These are phyloP conservation scores for Zaprionus davidi DNA, from an alignment of 1,140 invertebrate species.

Conservation along the genomic window DNA sequence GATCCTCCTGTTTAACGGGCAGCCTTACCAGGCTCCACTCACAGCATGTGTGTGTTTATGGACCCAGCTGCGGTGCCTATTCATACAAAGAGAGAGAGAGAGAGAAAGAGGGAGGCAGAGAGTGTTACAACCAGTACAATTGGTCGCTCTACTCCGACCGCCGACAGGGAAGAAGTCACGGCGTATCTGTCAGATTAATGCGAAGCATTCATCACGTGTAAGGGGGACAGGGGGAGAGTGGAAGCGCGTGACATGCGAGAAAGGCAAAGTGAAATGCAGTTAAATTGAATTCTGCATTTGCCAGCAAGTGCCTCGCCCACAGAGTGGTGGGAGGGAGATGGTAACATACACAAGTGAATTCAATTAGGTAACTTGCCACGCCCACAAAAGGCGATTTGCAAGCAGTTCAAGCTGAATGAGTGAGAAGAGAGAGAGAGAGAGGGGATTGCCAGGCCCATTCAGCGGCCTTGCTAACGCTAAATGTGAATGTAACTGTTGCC, in stretches of 20 bases:
- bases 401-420: conserved; percentile 1
- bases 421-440: neutral
- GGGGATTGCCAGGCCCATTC: neutral
- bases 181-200: conserved; percentile 59
- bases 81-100: neutral
- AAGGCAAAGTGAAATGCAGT: conserved; percentile 41
- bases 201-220: conserved; percentile 51
- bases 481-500: neutral
- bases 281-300: conserved; percentile 60
- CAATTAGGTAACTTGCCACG: conserved; percentile 45
- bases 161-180: conserved; percentile 21
- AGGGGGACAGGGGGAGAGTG: neutral
- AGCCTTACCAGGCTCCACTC: neutral
- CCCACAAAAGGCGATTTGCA: conserved; percentile 30
- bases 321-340: neutral
- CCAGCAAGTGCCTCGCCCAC: neutral
- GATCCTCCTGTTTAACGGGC: conserved; percentile 6
- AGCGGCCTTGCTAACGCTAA: conserved; percentile 6
- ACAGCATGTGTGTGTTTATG: conserved; percentile 27
- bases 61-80: conserved; percentile 18
- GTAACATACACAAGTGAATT: conserved; percentile 26
- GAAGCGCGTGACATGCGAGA: conserved; percentile 28
- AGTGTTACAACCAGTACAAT: neutral
- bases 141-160: neutral
- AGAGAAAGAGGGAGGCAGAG: neutral